phyloP scores from a whole-genome alignment of 35 echinoderm and acorn worm species.

The Ophioderma brevispina region DNA sequence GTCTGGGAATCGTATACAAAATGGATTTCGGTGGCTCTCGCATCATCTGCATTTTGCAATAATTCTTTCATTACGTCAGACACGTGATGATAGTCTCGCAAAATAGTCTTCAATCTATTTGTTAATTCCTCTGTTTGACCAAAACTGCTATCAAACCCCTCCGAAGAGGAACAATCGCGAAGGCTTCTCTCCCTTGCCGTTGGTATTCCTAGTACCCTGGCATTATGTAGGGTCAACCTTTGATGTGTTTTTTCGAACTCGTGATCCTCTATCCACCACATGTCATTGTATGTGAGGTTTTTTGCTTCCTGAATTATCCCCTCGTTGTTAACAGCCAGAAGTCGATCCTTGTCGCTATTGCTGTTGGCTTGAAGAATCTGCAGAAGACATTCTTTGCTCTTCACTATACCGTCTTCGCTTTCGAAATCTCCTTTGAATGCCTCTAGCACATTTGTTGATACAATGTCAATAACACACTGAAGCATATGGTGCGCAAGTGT shows the following conservation, averaged over 20 bases:
- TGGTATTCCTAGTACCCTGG: background rate
- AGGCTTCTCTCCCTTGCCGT: background rate
- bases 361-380: background rate
- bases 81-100: constrained; percentile 68
- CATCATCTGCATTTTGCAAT: constrained; percentile 92
- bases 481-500: background rate
- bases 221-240: background rate
- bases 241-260: background rate
- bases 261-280: background rate
- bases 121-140: constrained; percentile 72
- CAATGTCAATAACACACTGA: background rate
- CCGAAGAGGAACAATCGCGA: background rate
- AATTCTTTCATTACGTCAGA: constrained; percentile 76
- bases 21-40: constrained; percentile 69
- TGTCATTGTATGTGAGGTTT: background rate
- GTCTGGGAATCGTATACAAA: constrained; percentile 62
- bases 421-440: background rate
- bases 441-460: background rate
- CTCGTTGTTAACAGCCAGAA: background rate
- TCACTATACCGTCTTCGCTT: background rate
- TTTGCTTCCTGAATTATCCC: background rate
- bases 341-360: background rate
- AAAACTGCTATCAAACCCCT: constrained; percentile 22
- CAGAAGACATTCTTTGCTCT: background rate
- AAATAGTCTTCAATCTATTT: constrained; percentile 52